Base-by-base conservation (phyloP, 2,113 vertebrate genomes). In the Engystomops pustulosus region DNA sequence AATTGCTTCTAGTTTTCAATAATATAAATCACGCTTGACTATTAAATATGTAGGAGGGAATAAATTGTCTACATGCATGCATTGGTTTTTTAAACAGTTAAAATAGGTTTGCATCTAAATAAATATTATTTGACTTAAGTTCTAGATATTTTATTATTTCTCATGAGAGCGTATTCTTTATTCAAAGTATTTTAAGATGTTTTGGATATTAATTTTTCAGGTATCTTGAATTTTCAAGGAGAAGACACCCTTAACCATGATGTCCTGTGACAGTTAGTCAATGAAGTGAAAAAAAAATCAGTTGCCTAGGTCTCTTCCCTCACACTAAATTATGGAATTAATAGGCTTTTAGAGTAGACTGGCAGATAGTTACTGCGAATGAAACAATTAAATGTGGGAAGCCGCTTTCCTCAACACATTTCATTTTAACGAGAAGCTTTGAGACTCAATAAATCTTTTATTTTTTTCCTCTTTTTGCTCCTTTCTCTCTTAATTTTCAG, bases 301-400 rank as follows among this genome's bases (percentile, higher is more conserved):
- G 80, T 11, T 85, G 85, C 70, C 85, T 89, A 84, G 76, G 77
- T 84, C 84, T 82, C 90, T 90, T 86, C 41, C 65, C 86, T 34
- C 71, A 75, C 90, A 91, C 86, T 91, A 91, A 93, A 93, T 93
- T 92, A 92, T 87, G 76, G 90, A 91, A 93, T 92, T 94, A 93
- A 93, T 90, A 89, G 91, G 90, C 90, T 94, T 93, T 92, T 92
- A 91, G 91, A 86, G 85, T 87, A 91, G 93, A 89, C 88, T 91
- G 92, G 89, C 91, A 89, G 86, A 72, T 53, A 86, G 91, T 90
- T 90, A 87, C 90, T 87, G 91, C 85, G 91, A 87, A 88, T 87
- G 91, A 92, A 91, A 93, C 91, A 92, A 93, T 92, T 92, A 93
- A 89, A 90, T 87, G 89, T 90, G 86, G 90, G 90, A 93, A 91